Evolutionary conservation across 2,797 vertebrate species (phyloP).

Genomic region (Aulostomus chinensis): DNA sequence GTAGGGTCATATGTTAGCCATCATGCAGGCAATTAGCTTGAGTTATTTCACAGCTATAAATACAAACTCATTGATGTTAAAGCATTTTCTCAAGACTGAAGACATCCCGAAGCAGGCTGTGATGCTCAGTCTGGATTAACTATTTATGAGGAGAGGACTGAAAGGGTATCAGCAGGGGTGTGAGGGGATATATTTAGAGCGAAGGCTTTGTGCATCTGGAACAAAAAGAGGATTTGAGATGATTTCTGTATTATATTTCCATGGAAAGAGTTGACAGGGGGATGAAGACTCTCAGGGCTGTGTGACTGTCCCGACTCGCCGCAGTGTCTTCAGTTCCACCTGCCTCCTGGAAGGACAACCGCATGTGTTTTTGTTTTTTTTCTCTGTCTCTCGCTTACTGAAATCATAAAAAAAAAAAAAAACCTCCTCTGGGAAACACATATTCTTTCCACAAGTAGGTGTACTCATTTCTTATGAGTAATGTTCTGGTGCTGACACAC

Average conservation of each 20-base stretch:
- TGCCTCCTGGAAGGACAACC: slow-evolving; percentile 9
- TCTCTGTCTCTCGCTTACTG: not conserved
- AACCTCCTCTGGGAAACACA: slow-evolving; percentile 5
- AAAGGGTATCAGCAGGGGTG: too few species aligned
- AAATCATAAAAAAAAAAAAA: slow-evolving; percentile 25
- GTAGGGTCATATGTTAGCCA: slow-evolving; percentile 42
- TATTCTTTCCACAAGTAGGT: too few species aligned
- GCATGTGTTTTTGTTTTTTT: too few species aligned
- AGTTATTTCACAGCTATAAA: slow-evolving; percentile 29
- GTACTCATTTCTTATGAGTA: too few species aligned
- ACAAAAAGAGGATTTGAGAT: slow-evolving; percentile 35
- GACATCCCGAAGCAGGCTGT: not conserved
- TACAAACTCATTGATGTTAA: slow-evolving; percentile 12
- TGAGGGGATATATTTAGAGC: slow-evolving; percentile 21
- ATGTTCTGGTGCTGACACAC: too few species aligned
- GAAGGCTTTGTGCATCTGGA: slow-evolving; percentile 11
- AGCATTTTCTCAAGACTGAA: slow-evolving; percentile 27
- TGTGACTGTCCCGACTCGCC: slow-evolving; percentile 9
- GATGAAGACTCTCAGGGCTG: slow-evolving; percentile 16
- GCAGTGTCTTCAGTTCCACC: slow-evolving; percentile 13
- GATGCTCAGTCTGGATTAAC: too few species aligned
- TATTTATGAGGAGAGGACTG: too few species aligned
- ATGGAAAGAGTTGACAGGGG: slow-evolving; percentile 43
- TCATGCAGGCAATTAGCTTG: slow-evolving; percentile 35
- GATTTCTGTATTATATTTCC: slow-evolving; percentile 47